Base-by-base conservation (phyloP, 92 coral and sea anemone genomes). In the Zoanthus sansibaricus region DNA sequence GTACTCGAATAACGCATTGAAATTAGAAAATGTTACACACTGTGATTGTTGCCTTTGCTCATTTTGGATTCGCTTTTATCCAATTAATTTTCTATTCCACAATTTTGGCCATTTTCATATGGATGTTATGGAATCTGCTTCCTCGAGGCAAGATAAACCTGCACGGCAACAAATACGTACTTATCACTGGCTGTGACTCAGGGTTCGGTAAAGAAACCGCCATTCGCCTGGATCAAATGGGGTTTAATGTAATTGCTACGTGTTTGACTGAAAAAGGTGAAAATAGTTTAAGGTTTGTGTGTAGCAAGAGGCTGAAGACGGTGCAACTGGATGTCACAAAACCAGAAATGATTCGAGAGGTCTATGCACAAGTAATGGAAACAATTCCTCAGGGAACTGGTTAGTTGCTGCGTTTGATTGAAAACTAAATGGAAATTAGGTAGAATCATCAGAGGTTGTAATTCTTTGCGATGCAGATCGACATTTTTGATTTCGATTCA, bases 281-380 rank as follows among this genome's bases (percentile, higher is more conserved):
- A 1, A 20, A 49, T 10, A 54, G 68, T 15, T 48, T 76, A 42
- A 49, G 31, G 6, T 14, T 9, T 15, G 25, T 48, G 9, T 76
- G 82, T 62, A 76, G 82, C 45, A 15, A 76, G 15, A 62, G 82
- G 10, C 10, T 76, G 45, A 10, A 21, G 71, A 82, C 71, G 42
- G 44, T 84, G 55, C 88, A 58, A 52, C 52, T 89, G 82, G 92
- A 89, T 70, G 82, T 89, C 31, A 89, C 73, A n/a, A 15, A 55
- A 5, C 84, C 37, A 11, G 84, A 79, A 64, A 31, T 33, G 7
- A 48, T 79, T 48, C 54, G 56, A 59, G 49, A 45, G 21, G 83
- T 78, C n/a, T 78, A 55, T n/a, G 83, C 32, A 15, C 52, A 78
- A 51, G 18, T 78, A 58, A 78, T 25, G 25, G 25, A 0, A 25